Evolutionary conservation across 2,888 invertebrate species (phyloP).

Genomic region (Phymatocera aterrima): DNA sequence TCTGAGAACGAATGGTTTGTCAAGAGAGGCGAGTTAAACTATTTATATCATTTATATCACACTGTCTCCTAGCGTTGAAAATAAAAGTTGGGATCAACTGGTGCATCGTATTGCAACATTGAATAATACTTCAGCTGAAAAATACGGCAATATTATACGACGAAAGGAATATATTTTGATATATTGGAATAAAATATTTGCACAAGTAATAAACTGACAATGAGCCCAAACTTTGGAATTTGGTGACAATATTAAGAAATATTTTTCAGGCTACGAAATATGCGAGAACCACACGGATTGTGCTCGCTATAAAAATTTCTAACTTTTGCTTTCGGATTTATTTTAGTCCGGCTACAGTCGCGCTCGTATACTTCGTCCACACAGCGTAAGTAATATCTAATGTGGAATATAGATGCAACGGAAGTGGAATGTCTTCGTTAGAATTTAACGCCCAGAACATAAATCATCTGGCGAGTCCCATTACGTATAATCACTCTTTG

Average conservation of each 20-base stretch:
- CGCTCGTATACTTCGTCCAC: no score
- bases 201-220: no score
- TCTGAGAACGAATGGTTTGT: conserved; percentile 1
- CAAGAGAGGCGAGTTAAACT: background rate
- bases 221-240: no score
- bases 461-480: background rate
- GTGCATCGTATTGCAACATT: background rate
- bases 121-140: background rate
- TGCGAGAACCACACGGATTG: background rate
- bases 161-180: background rate
- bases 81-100: conserved; percentile 16
- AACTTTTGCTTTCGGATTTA: background rate
- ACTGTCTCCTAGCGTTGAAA: background rate
- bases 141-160: background rate
- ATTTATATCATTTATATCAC: conserved; percentile 34
- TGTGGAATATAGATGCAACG: background rate
- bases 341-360: background rate
- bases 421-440: background rate
- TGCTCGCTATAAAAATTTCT: background rate
- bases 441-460: background rate
- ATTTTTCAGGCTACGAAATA: background rate
- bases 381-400: background rate
- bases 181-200: no score
- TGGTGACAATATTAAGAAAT: background rate
- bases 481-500: conserved; percentile 22